Percentiles rank a stretch among this genome's conserved stretches.
phyloP scores from a whole-genome alignment of 2,113 vertebrate species.

The Tachysurus fulvidraco region DNA sequence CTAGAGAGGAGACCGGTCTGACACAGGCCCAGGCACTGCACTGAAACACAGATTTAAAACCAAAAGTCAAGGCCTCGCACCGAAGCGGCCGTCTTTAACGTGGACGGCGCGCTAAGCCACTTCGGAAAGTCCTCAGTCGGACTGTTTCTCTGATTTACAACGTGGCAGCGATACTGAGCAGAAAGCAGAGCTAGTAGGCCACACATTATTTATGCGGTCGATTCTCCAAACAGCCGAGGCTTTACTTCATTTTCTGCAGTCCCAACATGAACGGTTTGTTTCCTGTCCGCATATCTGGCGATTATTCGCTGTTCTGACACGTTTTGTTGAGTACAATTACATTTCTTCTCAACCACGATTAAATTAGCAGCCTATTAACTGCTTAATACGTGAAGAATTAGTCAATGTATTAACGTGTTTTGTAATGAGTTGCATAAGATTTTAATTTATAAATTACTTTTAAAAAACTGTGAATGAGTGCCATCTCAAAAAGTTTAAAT shows the following conservation, averaged over 20 bases:
- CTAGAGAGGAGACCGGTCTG: neutral
- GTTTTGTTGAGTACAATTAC: neutral
- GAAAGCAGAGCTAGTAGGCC: conserved; percentile 24
- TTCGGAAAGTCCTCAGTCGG: neutral
- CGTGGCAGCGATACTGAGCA: conserved; percentile 41
- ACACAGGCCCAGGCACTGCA: neutral
- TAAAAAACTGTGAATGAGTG: neutral
- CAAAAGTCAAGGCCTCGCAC: neutral
- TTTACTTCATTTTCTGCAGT: neutral
- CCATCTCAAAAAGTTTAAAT: neutral
- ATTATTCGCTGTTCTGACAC: neutral
- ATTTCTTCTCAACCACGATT: neutral
- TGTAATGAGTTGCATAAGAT: neutral
- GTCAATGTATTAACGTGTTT: neutral
- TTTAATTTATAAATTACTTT: neutral
- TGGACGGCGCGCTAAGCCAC: conserved; percentile 20
- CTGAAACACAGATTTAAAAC: neutral
- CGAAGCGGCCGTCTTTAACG: neutral
- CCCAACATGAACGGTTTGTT: neutral
- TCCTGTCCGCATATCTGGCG: neutral
- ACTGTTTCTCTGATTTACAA: conserved; percentile 41
- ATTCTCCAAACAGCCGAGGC: conserved; percentile 22
- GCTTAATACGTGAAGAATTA: neutral
- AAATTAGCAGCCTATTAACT: neutral
- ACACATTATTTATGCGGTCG: conserved; percentile 24